Percentiles rank a stretch among this genome's conserved stretches.
Evolutionary conservation across 2,113 vertebrate genomes (phyloP).

Genomic region (Chrysemys picta): DNA sequence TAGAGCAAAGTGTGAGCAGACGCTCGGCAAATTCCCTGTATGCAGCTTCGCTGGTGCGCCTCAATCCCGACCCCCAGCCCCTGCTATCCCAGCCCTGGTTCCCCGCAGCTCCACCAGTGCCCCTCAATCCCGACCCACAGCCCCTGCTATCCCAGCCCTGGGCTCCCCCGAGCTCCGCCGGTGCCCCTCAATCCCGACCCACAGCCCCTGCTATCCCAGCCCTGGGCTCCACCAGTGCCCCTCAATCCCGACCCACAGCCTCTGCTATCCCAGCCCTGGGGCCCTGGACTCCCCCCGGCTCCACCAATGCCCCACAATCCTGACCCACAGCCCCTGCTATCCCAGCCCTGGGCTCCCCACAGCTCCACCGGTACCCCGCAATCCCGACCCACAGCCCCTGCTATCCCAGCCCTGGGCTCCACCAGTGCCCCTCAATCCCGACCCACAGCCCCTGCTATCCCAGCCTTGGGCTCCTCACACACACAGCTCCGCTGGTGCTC

Average conservation of each 20-base stretch:
- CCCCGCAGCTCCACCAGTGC: background rate
- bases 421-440: too few relatives aligned
- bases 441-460: too few relatives aligned
- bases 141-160: too few relatives aligned
- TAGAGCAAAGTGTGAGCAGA: background rate
- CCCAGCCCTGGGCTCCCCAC: too few relatives aligned
- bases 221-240: background rate
- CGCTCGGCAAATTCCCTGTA: background rate
- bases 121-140: background rate
- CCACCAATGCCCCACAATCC: background rate
- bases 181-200: background rate
- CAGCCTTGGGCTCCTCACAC: too few relatives aligned
- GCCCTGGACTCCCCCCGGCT: background rate
- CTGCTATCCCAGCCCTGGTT: too few relatives aligned
- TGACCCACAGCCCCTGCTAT: background rate
- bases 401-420: too few relatives aligned
- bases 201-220: background rate
- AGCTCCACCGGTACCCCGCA: too few relatives aligned
- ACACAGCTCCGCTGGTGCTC: too few relatives aligned
- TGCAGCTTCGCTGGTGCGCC: background rate
- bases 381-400: too few relatives aligned
- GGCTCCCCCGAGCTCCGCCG: background rate
- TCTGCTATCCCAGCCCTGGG: too few relatives aligned
- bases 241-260: background rate
- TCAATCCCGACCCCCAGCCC: background rate